phyloP scores from a whole-genome alignment of 2,797 vertebrate species.

The Typhlichthys eigenmanni region DNA sequence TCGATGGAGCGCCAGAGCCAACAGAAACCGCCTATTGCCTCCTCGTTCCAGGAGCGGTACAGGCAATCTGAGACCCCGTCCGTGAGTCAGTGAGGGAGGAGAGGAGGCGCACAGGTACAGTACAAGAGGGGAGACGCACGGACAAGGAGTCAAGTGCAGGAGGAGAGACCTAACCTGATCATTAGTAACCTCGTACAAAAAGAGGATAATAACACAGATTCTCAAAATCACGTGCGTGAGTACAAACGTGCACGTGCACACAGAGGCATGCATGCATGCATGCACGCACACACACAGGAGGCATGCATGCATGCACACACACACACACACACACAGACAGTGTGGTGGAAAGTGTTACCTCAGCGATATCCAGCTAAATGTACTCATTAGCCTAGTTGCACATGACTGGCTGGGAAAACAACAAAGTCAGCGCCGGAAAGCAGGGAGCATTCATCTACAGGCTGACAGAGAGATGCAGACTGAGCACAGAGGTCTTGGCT shows the following conservation, averaged over 20 bases:
- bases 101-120: neutral
- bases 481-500: constrained; percentile 72
- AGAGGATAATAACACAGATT: constrained; percentile 49
- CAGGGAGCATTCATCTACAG: constrained; percentile 75
- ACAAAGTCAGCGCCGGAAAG: constrained; percentile 78
- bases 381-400: constrained; percentile 82
- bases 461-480: constrained; percentile 69
- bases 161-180: constrained; percentile 62
- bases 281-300: neutral
- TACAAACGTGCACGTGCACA: constrained; percentile 24
- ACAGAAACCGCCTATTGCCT: too few species aligned
- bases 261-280: constrained; percentile 17
- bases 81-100: constrained; percentile 16
- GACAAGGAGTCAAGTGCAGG: constrained; percentile 58
- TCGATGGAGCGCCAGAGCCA: constrained; percentile 15
- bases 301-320: neutral
- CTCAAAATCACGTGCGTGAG: constrained; percentile 7
- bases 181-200: constrained; percentile 53
- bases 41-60: constrained; percentile 1
- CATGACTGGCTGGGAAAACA: constrained; percentile 80
- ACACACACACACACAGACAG: constrained; percentile 15
- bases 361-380: constrained; percentile 78
- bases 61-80: too few species aligned
- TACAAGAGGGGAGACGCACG: constrained; percentile 66
- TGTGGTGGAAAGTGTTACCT: constrained; percentile 76